Percentiles rank a stretch among this genome's conserved stretches.
Conservation (phyloP, 2,797 vertebrate genomes). For the Antennarius maculatus region DNA sequence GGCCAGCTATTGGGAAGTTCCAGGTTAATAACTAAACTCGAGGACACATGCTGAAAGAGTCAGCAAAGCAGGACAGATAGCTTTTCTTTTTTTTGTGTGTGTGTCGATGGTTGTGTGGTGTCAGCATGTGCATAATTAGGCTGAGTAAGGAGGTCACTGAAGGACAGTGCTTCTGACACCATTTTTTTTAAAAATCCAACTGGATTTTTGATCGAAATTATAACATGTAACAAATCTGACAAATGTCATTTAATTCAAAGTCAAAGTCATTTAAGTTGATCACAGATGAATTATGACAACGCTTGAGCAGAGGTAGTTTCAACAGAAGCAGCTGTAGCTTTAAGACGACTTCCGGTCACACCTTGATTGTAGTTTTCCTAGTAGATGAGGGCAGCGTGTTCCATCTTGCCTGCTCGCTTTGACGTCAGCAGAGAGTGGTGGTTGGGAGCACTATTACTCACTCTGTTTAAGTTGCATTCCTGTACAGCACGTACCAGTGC, state of each 20-base stretch:
- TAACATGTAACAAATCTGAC: too few species aligned
- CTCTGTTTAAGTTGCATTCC: slow-evolving; percentile 73
- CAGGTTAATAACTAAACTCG: slow-evolving; percentile 79
- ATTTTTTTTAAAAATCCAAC: slow-evolving; percentile 1
- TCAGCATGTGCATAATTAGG: slow-evolving; percentile 52
- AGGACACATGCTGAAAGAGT: slow-evolving; percentile 58
- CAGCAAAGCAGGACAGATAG: slow-evolving; percentile 58
- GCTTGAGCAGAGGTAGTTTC: slow-evolving; percentile 30
- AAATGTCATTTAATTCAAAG: too few species aligned
- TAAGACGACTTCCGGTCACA: slow-evolving; percentile 75
- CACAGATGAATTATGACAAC: slow-evolving; percentile 36
- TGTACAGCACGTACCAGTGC: slow-evolving; percentile 68
- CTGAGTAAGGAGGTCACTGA: slow-evolving; percentile 21
- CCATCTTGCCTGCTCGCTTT: slow-evolving; percentile 58
- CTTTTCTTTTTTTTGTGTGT: slow-evolving; percentile 1
- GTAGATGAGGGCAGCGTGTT: slow-evolving; percentile 61
- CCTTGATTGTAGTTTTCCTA: slow-evolving; percentile 80
- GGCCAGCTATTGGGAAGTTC: slow-evolving; percentile 77
- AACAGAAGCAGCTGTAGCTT: slow-evolving; percentile 51
- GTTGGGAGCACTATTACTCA: slow-evolving; percentile 82
- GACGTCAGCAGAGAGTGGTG: slow-evolving; percentile 75
- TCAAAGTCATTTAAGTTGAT: too few species aligned
- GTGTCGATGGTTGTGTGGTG: slow-evolving; percentile 46
- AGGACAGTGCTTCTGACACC: slow-evolving; percentile 18
- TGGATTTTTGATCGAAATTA: not conserved